Evolutionary conservation across 64 coral and sea anemone species (phyloP).

Genomic region (Anthopleura sola): DNA sequence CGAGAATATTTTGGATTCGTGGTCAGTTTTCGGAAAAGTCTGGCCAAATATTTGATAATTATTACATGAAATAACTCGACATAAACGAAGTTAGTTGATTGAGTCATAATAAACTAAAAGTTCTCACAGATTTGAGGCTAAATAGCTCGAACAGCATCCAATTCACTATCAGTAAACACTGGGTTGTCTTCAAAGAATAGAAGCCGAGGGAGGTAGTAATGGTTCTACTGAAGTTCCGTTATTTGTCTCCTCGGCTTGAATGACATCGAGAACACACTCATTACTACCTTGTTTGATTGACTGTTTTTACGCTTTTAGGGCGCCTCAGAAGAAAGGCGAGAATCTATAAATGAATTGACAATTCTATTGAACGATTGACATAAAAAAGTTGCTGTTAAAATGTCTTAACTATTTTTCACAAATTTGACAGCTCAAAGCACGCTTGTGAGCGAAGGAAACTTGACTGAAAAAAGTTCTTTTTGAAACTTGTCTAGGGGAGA

Average conservation of each 20-base stretch:
- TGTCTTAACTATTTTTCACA: too few species aligned
- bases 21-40: background rate
- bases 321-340: background rate
- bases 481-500: background rate
- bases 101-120: background rate
- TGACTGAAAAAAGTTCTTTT: background rate
- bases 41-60: background rate
- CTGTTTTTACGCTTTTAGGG: background rate
- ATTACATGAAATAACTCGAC: background rate
- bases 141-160: too few species aligned
- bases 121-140: background rate
- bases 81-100: background rate
- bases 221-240: background rate
- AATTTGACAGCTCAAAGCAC: too few species aligned
- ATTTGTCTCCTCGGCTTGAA: background rate
- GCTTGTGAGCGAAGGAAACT: background rate
- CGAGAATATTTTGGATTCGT: background rate
- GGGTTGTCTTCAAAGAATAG: background rate
- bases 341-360: background rate
- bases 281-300: background rate
- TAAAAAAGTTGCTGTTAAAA: background rate
- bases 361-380: background rate
- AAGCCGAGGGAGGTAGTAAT: background rate
- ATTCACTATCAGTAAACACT: background rate
- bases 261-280: background rate